These are phyloP conservation scores for Pantherophis alleghaniensis DNA, from an alignment of 2,797 vertebrate genomes.

Conservation along the genomic window DNA sequence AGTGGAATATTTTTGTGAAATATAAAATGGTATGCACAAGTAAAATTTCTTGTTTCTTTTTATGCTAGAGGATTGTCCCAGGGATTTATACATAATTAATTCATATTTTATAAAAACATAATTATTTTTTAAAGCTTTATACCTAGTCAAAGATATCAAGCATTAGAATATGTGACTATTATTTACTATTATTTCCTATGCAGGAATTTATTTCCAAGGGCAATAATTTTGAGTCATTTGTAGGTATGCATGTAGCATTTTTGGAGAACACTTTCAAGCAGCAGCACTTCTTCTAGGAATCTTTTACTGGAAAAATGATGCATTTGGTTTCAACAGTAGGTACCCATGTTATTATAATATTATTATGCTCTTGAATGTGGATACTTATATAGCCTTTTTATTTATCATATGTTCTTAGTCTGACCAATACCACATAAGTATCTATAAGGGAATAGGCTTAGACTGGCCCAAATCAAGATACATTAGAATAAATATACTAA, in stretches of 20 bases:
- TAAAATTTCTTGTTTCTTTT: conserved; percentile 32
- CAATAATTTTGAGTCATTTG: neutral
- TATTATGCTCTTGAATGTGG: neutral
- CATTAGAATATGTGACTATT: neutral
- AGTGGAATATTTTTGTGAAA: neutral
- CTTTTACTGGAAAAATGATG: neutral
- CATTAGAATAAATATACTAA: neutral
- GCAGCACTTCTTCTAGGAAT: neutral
- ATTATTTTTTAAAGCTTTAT: neutral
- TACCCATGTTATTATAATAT: neutral
- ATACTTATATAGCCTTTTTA: neutral
- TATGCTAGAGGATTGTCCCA: neutral
- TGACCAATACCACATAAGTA: neutral
- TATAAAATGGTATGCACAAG: neutral
- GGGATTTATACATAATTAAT: neutral
- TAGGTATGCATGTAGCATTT: neutral
- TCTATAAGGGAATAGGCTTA: neutral
- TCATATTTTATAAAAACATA: conserved; percentile 5
- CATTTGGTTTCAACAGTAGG: neutral
- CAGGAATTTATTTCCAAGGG: neutral
- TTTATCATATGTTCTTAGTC: neutral
- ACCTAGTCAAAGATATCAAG: neutral
- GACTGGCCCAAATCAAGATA: neutral
- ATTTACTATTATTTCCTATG: neutral
- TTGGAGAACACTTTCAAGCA: neutral